Base-by-base conservation (phyloP, 2,113 vertebrate genomes). In the Penelope pileata region DNA sequence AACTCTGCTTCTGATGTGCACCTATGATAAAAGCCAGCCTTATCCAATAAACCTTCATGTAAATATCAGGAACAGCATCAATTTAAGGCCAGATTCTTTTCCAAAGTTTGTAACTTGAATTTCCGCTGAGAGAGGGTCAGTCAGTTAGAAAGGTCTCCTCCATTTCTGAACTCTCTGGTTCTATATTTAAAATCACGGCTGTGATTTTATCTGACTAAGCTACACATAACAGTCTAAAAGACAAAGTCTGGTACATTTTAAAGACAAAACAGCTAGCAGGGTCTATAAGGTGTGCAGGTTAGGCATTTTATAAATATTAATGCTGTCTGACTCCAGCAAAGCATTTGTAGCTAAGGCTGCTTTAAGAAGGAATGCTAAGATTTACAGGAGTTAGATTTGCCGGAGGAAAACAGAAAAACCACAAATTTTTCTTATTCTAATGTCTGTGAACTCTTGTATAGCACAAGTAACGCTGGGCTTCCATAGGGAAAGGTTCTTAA, bases 271-370 rank as follows among this genome's bases (percentile, higher is more conserved):
- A 48, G 47, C 85, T 48, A 70, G 50, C 32, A 86, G 24, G 63
- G 42, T 70, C 85, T 78, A 18, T 80, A 90, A 86, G 63, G 72
- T 86, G 47, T 59, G 86, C 59, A 53, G 64, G 26, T 75, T 53
- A 86, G 56, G 63, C 10, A 67, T 83, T 91, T 94, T 64, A 83
- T 75, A 90, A 90, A 94, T 86, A 86, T 60, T 90, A 83, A 88
- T 53, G 51, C 36, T 93, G 38, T 67, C 87, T 83, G 94, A 83
- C 30, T 90, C 56, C 64, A 88, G 72, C 24, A 68, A 91, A 88
- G 68, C 75, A 72, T 83, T 78, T 88, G 26, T 67, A 88, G 62
- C 36, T 91, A 77, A 86, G 50, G 34, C 60, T 83, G 27, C 56
- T 93, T 77, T 86, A 66, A 91, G 85, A 94, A 83, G 47, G 68